Base-by-base conservation (phyloP, 92 coral and sea anemone species). In the Desmophyllum pertusum region DNA sequence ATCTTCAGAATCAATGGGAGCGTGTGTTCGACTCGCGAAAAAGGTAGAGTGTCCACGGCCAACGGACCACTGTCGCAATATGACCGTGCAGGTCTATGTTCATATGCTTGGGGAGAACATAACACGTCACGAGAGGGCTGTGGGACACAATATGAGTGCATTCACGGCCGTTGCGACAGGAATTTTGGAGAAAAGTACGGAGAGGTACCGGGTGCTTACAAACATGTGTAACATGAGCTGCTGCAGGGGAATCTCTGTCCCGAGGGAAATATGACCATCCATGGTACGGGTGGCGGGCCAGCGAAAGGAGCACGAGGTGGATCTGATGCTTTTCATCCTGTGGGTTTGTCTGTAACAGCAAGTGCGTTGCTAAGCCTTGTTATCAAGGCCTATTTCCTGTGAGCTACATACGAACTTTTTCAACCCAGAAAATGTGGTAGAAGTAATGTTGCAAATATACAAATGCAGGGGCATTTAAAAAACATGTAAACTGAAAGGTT, bases 221-320 rank as follows among this genome's bases (percentile, higher is more conserved):
- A n/a, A 53, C 64, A 39, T 39, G 8, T 90, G 94, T 48, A 57
- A 79, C 30, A 84, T 87, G 57, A 48, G 69, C 18, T 90, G 94
- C 80, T 90, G 94, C 36, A 30, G 52, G 75, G 81, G n/a, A 76
- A 87, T 80, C 76, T 87, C 1, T 90, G 94, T 37, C 94, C 94
- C 10, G 74, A 77, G 35, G 81, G 66, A 25, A 89, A 85, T n/a
- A 55, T 46, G 41, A 81, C 87, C n/a, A 57, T 67, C 8, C 70
- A 53, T 31, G 63, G 8, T 1, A 7, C 33, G 10, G 55, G 1
- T 18, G 39, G 18, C 5, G 82, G 73, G 0, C 87, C 90, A 46
- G 86, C 2, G 50, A 79, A 72, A 80, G 94, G 94, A 29, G 94
- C 91, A 30, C 94, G 94, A 39, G 80, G 89, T 63, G 91, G 91